Conservation (phyloP, 2,797 vertebrate species). For the Fratercula arctica region DNA sequence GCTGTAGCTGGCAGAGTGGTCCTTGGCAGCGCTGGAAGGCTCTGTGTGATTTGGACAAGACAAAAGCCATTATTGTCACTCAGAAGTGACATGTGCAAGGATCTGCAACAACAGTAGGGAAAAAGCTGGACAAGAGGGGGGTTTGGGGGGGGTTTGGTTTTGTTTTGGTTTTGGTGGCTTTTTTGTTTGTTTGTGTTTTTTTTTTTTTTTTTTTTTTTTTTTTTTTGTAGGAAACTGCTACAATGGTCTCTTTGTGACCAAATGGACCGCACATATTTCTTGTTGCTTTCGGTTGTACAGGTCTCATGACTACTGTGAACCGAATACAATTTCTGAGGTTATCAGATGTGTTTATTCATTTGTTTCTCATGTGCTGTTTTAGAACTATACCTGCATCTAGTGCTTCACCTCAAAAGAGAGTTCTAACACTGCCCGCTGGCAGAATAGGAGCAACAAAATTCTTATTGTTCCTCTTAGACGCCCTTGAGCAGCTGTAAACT, state of each 20-base stretch:
- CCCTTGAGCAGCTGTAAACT: not conserved
- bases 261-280: not conserved
- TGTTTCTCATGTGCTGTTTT: not conserved
- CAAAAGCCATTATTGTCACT: not conserved
- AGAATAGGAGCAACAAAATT: not conserved
- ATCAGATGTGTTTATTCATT: not conserved
- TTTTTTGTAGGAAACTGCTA: not conserved
- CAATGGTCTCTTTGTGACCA: not conserved
- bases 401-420: not conserved
- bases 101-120: not conserved
- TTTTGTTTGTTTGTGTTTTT: too few species aligned
- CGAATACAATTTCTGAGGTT: not conserved
- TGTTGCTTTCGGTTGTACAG: not conserved
- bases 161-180: too few species aligned
- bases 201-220: not conserved
- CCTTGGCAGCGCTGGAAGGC: not conserved
- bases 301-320: not conserved
- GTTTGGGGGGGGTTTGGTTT: not conserved
- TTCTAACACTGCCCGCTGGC: not conserved
- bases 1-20: not conserved
- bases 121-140: not conserved
- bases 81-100: not conserved
- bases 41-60: not conserved
- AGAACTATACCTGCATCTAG: not conserved
- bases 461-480: not conserved